A percentile compares a stretch with the other conserved stretches of the same genome.
Conservation (phyloP, 2,113 vertebrate species). For the Ophiodon elongatus region DNA sequence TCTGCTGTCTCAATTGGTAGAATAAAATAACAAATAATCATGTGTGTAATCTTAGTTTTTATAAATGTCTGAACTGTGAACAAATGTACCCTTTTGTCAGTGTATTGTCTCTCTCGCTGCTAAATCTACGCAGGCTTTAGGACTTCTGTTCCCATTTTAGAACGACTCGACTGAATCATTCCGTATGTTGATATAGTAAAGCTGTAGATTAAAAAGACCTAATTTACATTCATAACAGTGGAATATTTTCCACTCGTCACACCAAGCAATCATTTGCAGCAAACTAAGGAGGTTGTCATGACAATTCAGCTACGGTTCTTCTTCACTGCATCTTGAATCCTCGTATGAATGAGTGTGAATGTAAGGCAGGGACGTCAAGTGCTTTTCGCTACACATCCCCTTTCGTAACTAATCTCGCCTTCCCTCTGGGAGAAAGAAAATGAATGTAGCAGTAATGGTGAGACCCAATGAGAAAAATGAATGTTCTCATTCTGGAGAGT, state of each 20-base stretch:
- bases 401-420: slow-evolving; percentile 64
- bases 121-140: slow-evolving; percentile 7
- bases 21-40: slow-evolving; percentile 15
- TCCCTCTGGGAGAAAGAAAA: slow-evolving; percentile 79
- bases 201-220: slow-evolving; percentile 22
- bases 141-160: slow-evolving; percentile 5
- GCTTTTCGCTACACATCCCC: slow-evolving; percentile 64
- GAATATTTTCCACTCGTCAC: slow-evolving; percentile 33
- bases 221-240: slow-evolving; percentile 26
- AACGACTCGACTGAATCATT: slow-evolving; percentile 19
- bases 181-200: slow-evolving; percentile 24
- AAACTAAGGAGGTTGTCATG: slow-evolving; percentile 68
- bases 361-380: slow-evolving; percentile 67
- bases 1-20: slow-evolving; percentile 38
- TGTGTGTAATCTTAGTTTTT: background rate
- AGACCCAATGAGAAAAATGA: slow-evolving; percentile 79
- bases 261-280: slow-evolving; percentile 66
- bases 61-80: background rate
- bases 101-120: slow-evolving; percentile 11
- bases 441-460: slow-evolving; percentile 76
- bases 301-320: slow-evolving; percentile 62
- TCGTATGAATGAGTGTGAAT: slow-evolving; percentile 49
- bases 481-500: slow-evolving; percentile 77
- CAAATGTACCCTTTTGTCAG: background rate
- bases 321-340: slow-evolving; percentile 60